A percentile compares a stretch with the other conserved stretches of the same genome.
phyloP scores from a whole-genome alignment of 2,797 vertebrate genomes.

The Nyctibius grandis region DNA sequence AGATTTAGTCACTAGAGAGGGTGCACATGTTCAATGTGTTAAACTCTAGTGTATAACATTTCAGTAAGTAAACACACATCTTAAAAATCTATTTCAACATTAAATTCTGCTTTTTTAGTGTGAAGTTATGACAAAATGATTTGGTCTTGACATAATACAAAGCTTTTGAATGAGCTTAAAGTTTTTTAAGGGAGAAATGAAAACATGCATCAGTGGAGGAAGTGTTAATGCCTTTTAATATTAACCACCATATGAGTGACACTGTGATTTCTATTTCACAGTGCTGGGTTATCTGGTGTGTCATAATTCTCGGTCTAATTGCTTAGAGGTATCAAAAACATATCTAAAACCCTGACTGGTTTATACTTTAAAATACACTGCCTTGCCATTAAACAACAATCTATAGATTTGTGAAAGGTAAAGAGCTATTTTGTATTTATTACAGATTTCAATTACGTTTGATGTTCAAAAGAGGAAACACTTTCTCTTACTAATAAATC shows the following conservation, averaged over 20 bases:
- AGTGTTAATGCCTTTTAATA: not conserved
- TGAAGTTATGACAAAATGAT: not conserved
- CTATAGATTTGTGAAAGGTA: not conserved
- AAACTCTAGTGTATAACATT: not conserved
- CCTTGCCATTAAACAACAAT: not conserved
- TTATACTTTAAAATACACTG: not conserved
- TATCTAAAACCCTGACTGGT: not conserved
- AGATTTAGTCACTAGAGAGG: constrained; percentile 16
- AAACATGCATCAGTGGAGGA: not conserved
- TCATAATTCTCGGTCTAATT: not conserved
- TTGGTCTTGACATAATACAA: not conserved
- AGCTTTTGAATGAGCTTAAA: not conserved
- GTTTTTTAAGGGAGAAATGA: not conserved
- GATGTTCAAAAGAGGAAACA: not conserved
- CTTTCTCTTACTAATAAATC: not conserved
- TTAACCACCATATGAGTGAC: not conserved
- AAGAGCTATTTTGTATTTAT: not conserved
- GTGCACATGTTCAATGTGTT: not conserved
- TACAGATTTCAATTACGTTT: not conserved
- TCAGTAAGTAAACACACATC: not conserved
- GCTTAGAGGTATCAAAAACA: not conserved
- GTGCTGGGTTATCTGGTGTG: not conserved
- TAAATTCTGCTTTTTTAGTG: not conserved
- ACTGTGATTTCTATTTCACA: not conserved
- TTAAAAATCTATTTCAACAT: not conserved